Base-by-base conservation (phyloP, 1,140 invertebrate genomes). In the Coelopa frigida region DNA sequence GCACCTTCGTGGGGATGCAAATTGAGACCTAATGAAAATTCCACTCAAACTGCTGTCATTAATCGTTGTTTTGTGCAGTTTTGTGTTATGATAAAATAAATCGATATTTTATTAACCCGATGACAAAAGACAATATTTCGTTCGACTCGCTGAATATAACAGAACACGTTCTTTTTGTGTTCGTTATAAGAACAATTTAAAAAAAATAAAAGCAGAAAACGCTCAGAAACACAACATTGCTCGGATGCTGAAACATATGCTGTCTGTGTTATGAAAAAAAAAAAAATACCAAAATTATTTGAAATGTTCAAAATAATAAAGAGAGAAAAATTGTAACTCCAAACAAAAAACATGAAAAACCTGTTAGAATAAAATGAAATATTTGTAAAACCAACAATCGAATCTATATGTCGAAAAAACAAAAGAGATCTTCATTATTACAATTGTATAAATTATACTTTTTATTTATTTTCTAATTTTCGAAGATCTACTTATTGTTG, bases 51-150 rank as follows among this genome's bases (percentile, higher is more conserved):
- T n/a, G n/a, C n/a, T n/a, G n/a, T n/a, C n/a, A n/a, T n/a, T n/a
- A n/a, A n/a, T n/a, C n/a, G n/a, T n/a, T n/a, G n/a, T n/a, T n/a
- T n/a, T n/a, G n/a, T n/a, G n/a, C n/a, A n/a, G n/a, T n/a, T n/a
- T n/a, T n/a, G n/a, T n/a, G n/a, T n/a, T n/a, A n/a, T n/a, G n/a
- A 42, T 6, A 33, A 40, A 18, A 24, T 21, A 24, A 62, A 65
- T 65, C 62, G 62, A 65, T 65, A 65, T 65, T 62, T 65, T 65
- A 60, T 65, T 43, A 54, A 58, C 52, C 44, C n/a, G n/a, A 45
- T 50, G 51, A 55, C 49, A 37, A 46, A 49, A 54, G 27, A 44
- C 7, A 21, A 32, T 17, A 47, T 6, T 41, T 3, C 20, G 7
- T 35, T n/a, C n/a, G 20, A 14, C 24, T 35, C 31, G 10, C 40